Evolutionary conservation across 2,113 vertebrate genomes (phyloP).

Genomic region (Eclectus roratus): DNA sequence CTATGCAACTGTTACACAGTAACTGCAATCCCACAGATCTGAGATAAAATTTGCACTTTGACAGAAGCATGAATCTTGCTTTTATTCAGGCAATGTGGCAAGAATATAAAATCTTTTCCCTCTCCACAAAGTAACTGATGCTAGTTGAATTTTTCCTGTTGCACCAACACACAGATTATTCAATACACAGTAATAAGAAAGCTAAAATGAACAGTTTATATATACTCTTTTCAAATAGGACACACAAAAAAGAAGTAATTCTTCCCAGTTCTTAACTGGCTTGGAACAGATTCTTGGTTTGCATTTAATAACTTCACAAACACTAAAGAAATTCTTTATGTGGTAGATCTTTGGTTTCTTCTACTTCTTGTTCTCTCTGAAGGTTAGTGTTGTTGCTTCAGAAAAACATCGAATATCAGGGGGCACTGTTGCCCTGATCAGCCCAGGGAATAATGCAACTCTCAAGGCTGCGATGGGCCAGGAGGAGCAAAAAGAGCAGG

Average conservation of each 20-base stretch:
- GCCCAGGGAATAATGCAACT: neutral
- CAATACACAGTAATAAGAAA: neutral
- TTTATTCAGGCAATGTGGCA: neutral
- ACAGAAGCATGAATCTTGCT: neutral
- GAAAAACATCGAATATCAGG: neutral
- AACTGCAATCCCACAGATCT: neutral
- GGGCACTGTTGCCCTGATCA: neutral
- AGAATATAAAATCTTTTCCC: neutral
- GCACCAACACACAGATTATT: neutral
- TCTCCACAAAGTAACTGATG: neutral
- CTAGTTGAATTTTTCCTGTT: neutral
- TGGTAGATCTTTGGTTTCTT: neutral
- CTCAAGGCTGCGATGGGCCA: fast-evolving
- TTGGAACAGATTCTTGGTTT: neutral
- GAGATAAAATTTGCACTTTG: neutral
- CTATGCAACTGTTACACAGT: neutral
- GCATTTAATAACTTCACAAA: neutral
- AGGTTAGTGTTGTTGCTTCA: neutral
- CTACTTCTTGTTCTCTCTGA: neutral
- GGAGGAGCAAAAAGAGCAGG: neutral
- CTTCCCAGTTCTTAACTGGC: neutral
- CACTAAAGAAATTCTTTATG: neutral
- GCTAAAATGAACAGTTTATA: neutral
- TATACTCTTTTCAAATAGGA: neutral
- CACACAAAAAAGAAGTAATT: neutral